Evolutionary conservation across 2,888 invertebrate species (phyloP).

Genomic region (Leptinotarsa tumamoca): DNA sequence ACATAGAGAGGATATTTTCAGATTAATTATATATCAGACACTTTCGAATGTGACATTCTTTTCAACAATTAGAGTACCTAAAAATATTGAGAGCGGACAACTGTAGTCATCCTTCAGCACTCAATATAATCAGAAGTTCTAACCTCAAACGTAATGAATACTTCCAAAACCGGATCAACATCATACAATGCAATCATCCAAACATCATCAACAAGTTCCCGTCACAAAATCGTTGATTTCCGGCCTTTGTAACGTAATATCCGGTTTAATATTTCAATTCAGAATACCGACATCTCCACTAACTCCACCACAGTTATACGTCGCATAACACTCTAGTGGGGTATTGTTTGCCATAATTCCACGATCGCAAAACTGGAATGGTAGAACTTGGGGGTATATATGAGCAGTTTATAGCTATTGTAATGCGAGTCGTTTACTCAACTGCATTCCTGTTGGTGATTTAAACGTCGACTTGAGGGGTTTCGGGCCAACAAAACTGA

Average conservation of each 20-base stretch:
- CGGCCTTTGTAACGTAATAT: constrained; percentile 1
- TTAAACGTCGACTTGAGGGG: not conserved
- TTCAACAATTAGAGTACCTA: too few relatives aligned
- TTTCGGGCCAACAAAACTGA: not conserved
- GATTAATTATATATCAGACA: too few relatives aligned
- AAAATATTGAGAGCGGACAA: too few relatives aligned
- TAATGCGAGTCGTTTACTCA: constrained; percentile 9
- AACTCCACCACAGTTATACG: not conserved
- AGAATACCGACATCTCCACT: not conserved
- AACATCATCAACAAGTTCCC: not conserved
- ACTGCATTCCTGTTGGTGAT: constrained; percentile 10
- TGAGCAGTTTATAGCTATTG: constrained; percentile 12
- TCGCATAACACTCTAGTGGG: not conserved
- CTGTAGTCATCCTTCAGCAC: too few relatives aligned
- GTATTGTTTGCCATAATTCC: constrained; percentile 3
- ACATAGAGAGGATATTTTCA: too few relatives aligned
- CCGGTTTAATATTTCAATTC: not conserved
- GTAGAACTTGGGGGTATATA: constrained; percentile 4
- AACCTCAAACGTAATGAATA: too few relatives aligned
- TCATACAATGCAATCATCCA: too few relatives aligned
- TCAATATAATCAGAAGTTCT: too few relatives aligned
- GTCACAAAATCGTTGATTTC: not conserved
- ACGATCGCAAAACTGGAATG: constrained; percentile 10
- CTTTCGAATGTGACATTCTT: too few relatives aligned
- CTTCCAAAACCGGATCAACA: too few relatives aligned